Evolutionary conservation across 2,888 invertebrate genomes (phyloP).

Genomic region (Melikaiella ostensackeni): DNA sequence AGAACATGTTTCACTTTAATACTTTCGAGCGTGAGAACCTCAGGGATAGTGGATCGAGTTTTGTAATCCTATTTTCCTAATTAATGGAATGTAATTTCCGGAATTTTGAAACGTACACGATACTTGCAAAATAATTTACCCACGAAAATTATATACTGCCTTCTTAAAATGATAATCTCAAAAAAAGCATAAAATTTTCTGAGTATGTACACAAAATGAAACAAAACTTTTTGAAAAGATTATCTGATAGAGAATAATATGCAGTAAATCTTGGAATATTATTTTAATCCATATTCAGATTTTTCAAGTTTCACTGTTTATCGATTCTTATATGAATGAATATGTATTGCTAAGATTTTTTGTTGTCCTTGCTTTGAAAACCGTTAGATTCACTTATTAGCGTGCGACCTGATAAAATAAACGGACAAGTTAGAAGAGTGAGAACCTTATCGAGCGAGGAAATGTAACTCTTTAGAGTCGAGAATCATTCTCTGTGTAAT

Average conservation of each 20-base stretch:
- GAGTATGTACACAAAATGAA: too few relatives aligned
- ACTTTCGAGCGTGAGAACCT: not conserved
- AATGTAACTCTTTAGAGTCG: constrained; percentile 23
- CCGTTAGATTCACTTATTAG: not conserved
- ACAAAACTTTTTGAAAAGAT: too few relatives aligned
- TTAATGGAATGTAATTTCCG: not conserved
- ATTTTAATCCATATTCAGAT: too few relatives aligned
- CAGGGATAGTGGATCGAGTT: not conserved
- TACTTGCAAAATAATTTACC: not conserved
- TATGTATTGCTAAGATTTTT: not conserved
- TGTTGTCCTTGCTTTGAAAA: not conserved
- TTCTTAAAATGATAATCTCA: too few relatives aligned
- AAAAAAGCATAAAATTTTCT: too few relatives aligned
- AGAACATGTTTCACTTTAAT: constrained; percentile 5
- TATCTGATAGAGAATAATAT: too few relatives aligned
- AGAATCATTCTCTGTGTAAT: constrained; percentile 21
- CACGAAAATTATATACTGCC: too few relatives aligned
- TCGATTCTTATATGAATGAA: too few relatives aligned
- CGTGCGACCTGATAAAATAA: constrained; percentile 22
- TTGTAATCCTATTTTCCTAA: not conserved
- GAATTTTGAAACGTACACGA: not conserved
- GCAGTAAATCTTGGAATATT: too few relatives aligned
- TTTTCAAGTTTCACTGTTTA: too few relatives aligned
- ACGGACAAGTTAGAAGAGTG: not conserved
- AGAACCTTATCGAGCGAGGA: constrained; percentile 29